phyloP scores from a whole-genome alignment of 2,113 vertebrate genomes.

The Morphnarchus princeps region DNA sequence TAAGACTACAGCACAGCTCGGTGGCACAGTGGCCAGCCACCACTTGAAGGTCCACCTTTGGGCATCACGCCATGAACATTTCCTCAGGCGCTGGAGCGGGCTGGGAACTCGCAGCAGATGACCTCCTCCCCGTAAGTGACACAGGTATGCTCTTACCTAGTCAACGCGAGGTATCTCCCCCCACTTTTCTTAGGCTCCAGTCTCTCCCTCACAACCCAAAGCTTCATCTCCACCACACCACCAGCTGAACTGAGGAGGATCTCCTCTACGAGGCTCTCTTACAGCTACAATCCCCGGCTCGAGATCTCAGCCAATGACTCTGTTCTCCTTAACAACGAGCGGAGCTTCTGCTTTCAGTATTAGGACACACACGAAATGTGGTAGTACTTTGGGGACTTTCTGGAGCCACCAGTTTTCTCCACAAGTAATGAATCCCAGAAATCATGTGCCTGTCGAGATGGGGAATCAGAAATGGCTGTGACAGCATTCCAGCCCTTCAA shows the following conservation, averaged over 20 bases:
- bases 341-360: conserved; percentile 62
- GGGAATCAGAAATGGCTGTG: conserved; percentile 53
- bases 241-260: not conserved
- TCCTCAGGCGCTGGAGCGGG: accelerated
- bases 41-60: not conserved
- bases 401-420: conserved; percentile 51
- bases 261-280: not conserved
- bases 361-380: not conserved
- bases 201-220: not conserved
- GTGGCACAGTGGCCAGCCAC: not conserved
- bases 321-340: not conserved
- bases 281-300: not conserved
- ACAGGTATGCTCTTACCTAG: not conserved
- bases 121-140: not conserved
- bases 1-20: not conserved
- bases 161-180: not conserved
- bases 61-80: accelerated
- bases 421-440: conserved; percentile 56
- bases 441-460: not conserved
- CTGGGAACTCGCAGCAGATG: accelerated
- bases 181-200: not conserved
- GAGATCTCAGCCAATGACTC: not conserved
- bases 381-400: conserved; percentile 40
- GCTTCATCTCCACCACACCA: conserved; percentile 8
- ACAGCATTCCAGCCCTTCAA: conserved; percentile 51